Evolutionary conservation across 1,140 invertebrate species (phyloP).

Genomic region (Ceratosolen solmsi): DNA sequence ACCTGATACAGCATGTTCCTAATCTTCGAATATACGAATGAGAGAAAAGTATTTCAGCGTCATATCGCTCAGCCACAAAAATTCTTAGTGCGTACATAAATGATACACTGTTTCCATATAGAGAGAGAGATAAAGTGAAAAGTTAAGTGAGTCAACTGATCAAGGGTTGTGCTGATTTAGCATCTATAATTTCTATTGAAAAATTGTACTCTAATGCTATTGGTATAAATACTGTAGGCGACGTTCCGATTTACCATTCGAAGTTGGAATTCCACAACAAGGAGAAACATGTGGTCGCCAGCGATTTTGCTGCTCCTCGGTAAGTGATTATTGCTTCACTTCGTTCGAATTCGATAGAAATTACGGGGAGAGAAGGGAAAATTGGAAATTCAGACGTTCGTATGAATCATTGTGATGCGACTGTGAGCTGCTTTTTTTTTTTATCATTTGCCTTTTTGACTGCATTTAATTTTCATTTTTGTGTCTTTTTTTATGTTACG

Average conservation of each 20-base stretch:
- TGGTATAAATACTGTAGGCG: conserved; percentile 48
- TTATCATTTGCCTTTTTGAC: too few species aligned
- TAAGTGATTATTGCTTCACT: conserved; percentile 55
- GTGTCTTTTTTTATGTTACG: too few species aligned
- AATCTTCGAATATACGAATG: conserved; percentile 7
- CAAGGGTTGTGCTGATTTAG: conserved; percentile 46
- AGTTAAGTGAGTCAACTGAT: conserved; percentile 17
- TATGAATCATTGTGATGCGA: background rate
- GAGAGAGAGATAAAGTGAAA: conserved; percentile 41
- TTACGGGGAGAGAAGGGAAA: too few species aligned
- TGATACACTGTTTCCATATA: conserved; percentile 32
- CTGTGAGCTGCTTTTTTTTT: too few species aligned
- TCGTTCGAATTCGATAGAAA: background rate
- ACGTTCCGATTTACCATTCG: conserved; percentile 34
- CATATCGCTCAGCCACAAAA: conserved; percentile 5
- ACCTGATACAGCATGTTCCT: conserved; percentile 10
- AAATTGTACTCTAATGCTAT: background rate
- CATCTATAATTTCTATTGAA: conserved; percentile 22
- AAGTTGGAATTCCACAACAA: background rate
- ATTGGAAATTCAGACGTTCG: background rate
- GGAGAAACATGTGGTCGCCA: conserved; percentile 49
- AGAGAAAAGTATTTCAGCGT: conserved; percentile 16
- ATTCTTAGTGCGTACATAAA: background rate
- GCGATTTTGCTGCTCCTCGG: conserved; percentile 58
- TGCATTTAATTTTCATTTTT: too few species aligned